Evolutionary conservation across 2,888 invertebrate genomes (phyloP).

Genomic region (Graphium colonna): DNA sequence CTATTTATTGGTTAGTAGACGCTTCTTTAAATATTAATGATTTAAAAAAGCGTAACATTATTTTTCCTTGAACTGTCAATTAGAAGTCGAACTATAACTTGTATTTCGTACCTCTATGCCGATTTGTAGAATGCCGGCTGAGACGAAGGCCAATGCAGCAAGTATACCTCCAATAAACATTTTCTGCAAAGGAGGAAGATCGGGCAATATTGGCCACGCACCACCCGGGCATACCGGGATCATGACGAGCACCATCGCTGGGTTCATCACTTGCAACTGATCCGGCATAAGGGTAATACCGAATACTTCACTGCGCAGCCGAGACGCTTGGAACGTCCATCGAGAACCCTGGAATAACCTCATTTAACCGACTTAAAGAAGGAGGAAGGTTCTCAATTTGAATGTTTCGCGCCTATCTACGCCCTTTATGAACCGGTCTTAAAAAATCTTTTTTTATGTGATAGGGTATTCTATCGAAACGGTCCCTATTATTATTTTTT

Average conservation of each 20-base stretch:
- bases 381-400: no score
- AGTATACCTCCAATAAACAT: constrained; percentile 88
- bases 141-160: constrained; percentile 82
- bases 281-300: constrained; percentile 83
- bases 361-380: no score
- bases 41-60: no score
- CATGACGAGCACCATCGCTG: constrained; percentile 84
- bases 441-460: no score
- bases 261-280: constrained; percentile 90
- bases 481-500: no score
- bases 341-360: constrained; percentile 84
- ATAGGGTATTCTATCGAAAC: no score
- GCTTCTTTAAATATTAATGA: no score
- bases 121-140: constrained; percentile 83
- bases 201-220: constrained; percentile 61
- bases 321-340: constrained; percentile 89
- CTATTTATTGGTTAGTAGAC: no score
- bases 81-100: no score
- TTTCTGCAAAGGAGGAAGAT: constrained; percentile 82
- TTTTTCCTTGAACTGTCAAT: no score
- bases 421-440: no score
- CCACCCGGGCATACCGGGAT: constrained; percentile 83
- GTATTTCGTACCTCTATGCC: constrained; percentile 70
- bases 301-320: constrained; percentile 81
- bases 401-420: no score